Percentiles rank a stretch among this genome's conserved stretches.
Evolutionary conservation across 2,113 vertebrate species (phyloP).

Genomic region (Laticauda colubrina): DNA sequence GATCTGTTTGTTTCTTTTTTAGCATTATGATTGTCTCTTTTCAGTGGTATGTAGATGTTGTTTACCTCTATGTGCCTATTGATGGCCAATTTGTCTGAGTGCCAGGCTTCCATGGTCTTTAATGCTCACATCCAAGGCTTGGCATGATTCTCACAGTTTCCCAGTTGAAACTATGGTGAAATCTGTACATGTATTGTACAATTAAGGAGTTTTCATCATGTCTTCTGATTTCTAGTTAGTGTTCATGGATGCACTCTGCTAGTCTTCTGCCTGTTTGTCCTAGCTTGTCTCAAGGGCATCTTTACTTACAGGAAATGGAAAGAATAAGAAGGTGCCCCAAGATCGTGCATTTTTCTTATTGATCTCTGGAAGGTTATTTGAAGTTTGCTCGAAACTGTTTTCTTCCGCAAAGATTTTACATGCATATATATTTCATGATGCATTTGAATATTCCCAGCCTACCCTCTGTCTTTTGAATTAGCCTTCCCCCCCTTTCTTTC

Average conservation of each 20-base stretch:
- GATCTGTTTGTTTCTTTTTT: not conserved
- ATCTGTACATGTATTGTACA: not conserved
- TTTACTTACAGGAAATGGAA: not conserved
- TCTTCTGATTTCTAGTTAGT: not conserved
- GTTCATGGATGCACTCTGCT: not conserved
- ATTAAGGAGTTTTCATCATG: not conserved
- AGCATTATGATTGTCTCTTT: not conserved
- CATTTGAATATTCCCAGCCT: not conserved
- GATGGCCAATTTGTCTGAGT: not conserved
- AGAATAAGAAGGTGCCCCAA: constrained; percentile 12
- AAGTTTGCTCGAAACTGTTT: constrained; percentile 55
- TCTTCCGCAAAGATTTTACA: constrained; percentile 13
- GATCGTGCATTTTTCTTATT: constrained; percentile 34
- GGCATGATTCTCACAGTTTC: not conserved
- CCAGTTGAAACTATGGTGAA: not conserved
- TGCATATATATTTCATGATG: constrained; percentile 38
- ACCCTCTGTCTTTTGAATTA: not conserved
- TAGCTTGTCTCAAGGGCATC: not conserved
- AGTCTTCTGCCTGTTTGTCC: not conserved
- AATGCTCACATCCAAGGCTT: not conserved
- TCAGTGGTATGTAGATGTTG: not conserved
- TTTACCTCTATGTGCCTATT: not conserved
- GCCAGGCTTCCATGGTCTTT: not conserved
- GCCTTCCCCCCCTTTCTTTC: constrained; percentile 10
- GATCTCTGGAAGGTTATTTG: constrained; percentile 52